Evolutionary conservation across 2,797 vertebrate species (phyloP).

Genomic region (Adrianichthys oophorus): DNA sequence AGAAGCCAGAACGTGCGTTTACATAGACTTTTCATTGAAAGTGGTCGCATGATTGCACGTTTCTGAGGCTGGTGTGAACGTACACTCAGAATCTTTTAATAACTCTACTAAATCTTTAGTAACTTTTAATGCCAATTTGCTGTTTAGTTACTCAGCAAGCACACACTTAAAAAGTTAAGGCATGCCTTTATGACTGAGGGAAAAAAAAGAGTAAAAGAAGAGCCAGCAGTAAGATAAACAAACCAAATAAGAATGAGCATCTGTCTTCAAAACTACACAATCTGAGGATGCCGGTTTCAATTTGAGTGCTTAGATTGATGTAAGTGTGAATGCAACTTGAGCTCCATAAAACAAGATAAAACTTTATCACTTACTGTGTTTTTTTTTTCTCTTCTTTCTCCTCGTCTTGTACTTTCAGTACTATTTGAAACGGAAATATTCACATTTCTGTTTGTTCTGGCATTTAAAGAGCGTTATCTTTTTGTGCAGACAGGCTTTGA

Average conservation of each 20-base stretch:
- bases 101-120: too few species aligned
- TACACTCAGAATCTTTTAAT: not conserved
- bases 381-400: not conserved
- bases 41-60: too few species aligned
- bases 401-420: not conserved
- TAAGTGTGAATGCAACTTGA: too few species aligned
- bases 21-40: too few species aligned
- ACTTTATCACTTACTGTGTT: too few species aligned
- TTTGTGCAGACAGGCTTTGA: not conserved
- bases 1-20: too few species aligned
- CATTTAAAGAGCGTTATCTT: not conserved
- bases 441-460: not conserved
- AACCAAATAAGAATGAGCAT: too few species aligned
- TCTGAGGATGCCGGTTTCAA: not conserved
- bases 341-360: too few species aligned
- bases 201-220: not conserved
- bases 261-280: not conserved
- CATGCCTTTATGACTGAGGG: not conserved
- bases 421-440: slow-evolving; percentile 5
- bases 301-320: too few species aligned
- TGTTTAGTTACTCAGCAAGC: not conserved
- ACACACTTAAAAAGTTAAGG: not conserved
- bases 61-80: too few species aligned
- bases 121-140: not conserved
- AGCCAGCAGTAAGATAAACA: too few species aligned